Percentiles rank a stretch among this genome's conserved stretches.
Conservation (phyloP, 2,113 vertebrate species). For the Galeopterus variegatus region DNA sequence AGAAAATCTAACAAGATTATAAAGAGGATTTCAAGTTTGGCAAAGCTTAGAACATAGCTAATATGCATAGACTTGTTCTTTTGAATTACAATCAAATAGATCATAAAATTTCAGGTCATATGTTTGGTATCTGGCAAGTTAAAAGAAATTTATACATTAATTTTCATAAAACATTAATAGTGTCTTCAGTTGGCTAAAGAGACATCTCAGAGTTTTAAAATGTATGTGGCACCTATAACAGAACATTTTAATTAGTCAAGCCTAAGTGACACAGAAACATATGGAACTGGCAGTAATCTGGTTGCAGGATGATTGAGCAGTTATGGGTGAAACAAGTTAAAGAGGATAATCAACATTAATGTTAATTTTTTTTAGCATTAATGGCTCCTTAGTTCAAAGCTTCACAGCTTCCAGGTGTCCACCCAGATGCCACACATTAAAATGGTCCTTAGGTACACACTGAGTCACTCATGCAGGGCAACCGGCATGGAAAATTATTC, state of each 20-base stretch:
- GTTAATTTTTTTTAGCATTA: conserved; percentile 77
- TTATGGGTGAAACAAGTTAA: conserved; percentile 81
- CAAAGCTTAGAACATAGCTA: conserved; percentile 41
- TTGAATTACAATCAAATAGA: conserved; percentile 54
- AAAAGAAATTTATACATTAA: conserved; percentile 48
- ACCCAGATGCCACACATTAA: conserved; percentile 83
- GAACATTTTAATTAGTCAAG: conserved; percentile 81
- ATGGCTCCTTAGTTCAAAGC: conserved; percentile 76
- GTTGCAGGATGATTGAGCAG: conserved; percentile 79
- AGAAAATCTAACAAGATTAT: conserved; percentile 2
- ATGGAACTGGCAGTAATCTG: conserved; percentile 76
- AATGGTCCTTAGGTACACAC: conserved; percentile 73
- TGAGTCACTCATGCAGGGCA: conserved; percentile 74
- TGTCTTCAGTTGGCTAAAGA: conserved; percentile 47
- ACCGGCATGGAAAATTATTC: conserved; percentile 60
- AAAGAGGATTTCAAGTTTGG: background rate
- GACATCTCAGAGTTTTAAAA: conserved; percentile 58
- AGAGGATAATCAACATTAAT: conserved; percentile 83
- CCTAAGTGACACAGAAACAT: conserved; percentile 76
- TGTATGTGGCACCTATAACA: conserved; percentile 51
- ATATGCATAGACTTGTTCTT: conserved; percentile 20
- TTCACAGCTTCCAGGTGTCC: conserved; percentile 81
- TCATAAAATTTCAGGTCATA: conserved; percentile 29
- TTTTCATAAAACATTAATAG: conserved; percentile 40
- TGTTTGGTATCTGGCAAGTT: conserved; percentile 37